phyloP scores from a whole-genome alignment of 2,113 vertebrate species.

The Aldabrachelys gigantea region DNA sequence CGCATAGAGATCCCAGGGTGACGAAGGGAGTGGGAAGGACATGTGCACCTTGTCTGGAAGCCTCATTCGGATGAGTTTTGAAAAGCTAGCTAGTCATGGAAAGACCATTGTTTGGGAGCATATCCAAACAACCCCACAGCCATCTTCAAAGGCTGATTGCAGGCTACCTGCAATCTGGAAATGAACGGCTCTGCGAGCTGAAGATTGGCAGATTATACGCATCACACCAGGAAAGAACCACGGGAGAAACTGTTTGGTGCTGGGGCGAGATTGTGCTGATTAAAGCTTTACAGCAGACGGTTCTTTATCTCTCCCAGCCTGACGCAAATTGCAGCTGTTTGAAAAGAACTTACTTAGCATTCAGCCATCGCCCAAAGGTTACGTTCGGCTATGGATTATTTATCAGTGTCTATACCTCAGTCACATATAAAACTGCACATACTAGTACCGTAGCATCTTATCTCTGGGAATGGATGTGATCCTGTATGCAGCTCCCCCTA shows the following conservation, averaged over 20 bases:
- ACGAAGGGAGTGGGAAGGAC: not conserved
- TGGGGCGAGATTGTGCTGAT: not conserved
- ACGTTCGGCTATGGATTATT: not conserved
- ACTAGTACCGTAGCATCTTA: not conserved
- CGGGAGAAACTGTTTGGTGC: not conserved
- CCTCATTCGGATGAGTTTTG: not conserved
- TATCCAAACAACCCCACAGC: not conserved
- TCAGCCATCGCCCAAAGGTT: not conserved
- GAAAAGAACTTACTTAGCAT: not conserved
- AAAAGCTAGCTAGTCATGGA: not conserved
- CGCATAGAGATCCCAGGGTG: not conserved
- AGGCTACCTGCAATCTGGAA: not conserved
- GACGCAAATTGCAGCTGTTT: not conserved
- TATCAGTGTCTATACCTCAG: not conserved
- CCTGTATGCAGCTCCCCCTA: conserved; percentile 8
- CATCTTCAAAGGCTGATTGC: not conserved
- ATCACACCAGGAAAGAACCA: not conserved
- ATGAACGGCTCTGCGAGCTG: not conserved
- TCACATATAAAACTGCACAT: not conserved
- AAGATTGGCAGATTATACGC: not conserved
- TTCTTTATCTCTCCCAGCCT: not conserved
- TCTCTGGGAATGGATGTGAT: not conserved
- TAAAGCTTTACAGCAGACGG: not conserved
- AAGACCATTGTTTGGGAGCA: not conserved
- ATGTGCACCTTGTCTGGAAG: not conserved